Percentiles rank a stretch among this genome's conserved stretches.
These are phyloP conservation scores for Drosophila kokeensis DNA, from an alignment of 2,888 invertebrate species.

Conservation along the genomic window DNA sequence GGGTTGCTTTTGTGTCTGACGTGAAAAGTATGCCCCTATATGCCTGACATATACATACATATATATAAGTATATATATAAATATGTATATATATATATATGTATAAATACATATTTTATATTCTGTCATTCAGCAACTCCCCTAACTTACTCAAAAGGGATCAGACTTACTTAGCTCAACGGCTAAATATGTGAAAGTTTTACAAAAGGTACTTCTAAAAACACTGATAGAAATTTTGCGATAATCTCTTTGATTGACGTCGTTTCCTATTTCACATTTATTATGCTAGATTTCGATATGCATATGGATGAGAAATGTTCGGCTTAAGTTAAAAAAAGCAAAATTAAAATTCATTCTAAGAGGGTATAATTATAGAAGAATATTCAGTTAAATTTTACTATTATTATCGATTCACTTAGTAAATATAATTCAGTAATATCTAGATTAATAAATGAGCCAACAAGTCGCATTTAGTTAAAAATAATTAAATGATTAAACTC, in stretches of 20 bases:
- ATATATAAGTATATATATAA: neutral
- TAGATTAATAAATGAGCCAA: neutral
- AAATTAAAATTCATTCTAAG: neutral
- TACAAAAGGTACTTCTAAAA: slow-evolving; percentile 12
- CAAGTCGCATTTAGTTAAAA: neutral
- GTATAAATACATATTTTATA: slow-evolving; percentile 58
- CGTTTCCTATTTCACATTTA: neutral
- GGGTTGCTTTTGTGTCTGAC: slow-evolving; percentile 64
- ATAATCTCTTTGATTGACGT: neutral
- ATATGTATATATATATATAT: slow-evolving; percentile 35
- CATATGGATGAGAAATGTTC: neutral
- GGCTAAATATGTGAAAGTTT: slow-evolving; percentile 14
- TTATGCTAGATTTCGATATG: neutral
- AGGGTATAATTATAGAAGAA: neutral
- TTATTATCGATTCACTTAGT: neutral
- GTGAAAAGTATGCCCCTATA: slow-evolving; percentile 42
- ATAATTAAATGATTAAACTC: neutral
- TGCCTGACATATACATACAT: slow-evolving; percentile 15
- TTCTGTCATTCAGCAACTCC: slow-evolving; percentile 57
- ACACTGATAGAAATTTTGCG: neutral
- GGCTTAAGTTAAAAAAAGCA: neutral
- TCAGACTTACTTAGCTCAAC: slow-evolving; percentile 31
- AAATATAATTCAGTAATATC: neutral
- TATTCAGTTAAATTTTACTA: neutral
- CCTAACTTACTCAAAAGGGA: slow-evolving; percentile 18